Evolutionary conservation across 2,888 invertebrate species (phyloP).

Genomic region (Ditula angustiorana): DNA sequence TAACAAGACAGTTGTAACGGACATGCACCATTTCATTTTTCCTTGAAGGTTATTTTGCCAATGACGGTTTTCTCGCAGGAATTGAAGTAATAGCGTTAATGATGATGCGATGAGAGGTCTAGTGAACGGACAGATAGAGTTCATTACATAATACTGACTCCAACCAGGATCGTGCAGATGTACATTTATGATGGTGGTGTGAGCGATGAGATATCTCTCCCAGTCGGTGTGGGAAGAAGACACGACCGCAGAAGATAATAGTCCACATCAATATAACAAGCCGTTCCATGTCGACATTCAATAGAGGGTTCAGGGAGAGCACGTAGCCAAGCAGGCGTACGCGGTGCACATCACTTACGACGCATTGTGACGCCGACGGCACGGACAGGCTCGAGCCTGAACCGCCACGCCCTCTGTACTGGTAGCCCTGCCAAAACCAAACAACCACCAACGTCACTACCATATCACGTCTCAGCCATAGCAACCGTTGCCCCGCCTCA

Average conservation of each 20-base stretch:
- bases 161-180: slow-evolving; percentile 76
- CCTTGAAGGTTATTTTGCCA: slow-evolving; percentile 57
- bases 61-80: slow-evolving; percentile 56
- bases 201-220: slow-evolving; percentile 71
- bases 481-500: slow-evolving; percentile 41
- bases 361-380: slow-evolving; percentile 90
- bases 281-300: slow-evolving; percentile 72
- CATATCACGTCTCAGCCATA: slow-evolving; percentile 52
- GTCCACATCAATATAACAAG: slow-evolving; percentile 73
- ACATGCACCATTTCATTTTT: slow-evolving; percentile 70
- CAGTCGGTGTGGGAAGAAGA: slow-evolving; percentile 74
- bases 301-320: slow-evolving; percentile 63
- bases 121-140: slow-evolving; percentile 64
- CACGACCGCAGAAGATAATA: slow-evolving; percentile 70
- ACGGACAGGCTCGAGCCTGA: slow-evolving; percentile 94
- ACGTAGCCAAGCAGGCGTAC: slow-evolving; percentile 68
- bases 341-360: slow-evolving; percentile 85
- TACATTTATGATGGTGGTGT: slow-evolving; percentile 65
- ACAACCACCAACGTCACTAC: slow-evolving; percentile 65
- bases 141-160: slow-evolving; percentile 58
- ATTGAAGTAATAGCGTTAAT: slow-evolving; percentile 62
- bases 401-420: slow-evolving; percentile 88
- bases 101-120: slow-evolving; percentile 66
- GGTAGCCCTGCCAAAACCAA: slow-evolving; percentile 84
- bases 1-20: slow-evolving; percentile 59